phyloP scores from a whole-genome alignment of 2,888 invertebrate genomes.

The Griposia aprilina region DNA sequence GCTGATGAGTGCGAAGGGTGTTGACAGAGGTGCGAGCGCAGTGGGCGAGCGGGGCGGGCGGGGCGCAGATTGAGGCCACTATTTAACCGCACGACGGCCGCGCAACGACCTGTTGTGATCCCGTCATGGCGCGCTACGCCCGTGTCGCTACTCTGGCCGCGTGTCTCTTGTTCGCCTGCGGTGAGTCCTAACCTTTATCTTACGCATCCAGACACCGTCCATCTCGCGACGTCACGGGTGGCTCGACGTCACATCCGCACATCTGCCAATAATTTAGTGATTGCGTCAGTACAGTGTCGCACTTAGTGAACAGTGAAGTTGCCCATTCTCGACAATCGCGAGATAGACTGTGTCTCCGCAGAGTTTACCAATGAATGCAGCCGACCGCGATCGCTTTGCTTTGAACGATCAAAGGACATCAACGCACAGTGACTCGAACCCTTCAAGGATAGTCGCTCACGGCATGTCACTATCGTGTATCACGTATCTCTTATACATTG shows the following conservation, averaged over 20 bases:
- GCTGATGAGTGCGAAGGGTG: constrained; percentile 88
- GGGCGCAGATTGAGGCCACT: constrained; percentile 90
- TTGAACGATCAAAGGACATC: constrained; percentile 83
- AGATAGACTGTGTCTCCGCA: constrained; percentile 84
- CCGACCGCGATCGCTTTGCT: constrained; percentile 82
- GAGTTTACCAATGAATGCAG: constrained; percentile 82
- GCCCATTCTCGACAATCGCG: constrained; percentile 80
- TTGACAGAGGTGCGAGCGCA: constrained; percentile 86
- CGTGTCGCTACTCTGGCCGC: constrained; percentile 90
- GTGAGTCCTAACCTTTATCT: constrained; percentile 90
- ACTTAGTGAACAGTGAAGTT: constrained; percentile 88
- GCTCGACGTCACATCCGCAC: constrained; percentile 79
- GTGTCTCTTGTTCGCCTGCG: constrained; percentile 90
- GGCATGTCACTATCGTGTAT: constrained; percentile 74
- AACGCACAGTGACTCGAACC: constrained; percentile 76
- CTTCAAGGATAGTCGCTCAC: constrained; percentile 84
- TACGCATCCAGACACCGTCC: constrained; percentile 85
- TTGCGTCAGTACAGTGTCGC: constrained; percentile 83
- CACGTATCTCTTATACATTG: constrained; percentile 71
- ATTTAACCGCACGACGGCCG: constrained; percentile 89
- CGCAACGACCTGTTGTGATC: constrained; percentile 91
- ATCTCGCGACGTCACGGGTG: constrained; percentile 88
- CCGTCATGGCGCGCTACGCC: constrained; percentile 91
- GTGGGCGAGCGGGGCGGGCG: constrained; percentile 90
- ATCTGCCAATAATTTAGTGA: constrained; percentile 81